Conservation (phyloP, 2,113 vertebrate species). For the Cinclus mexicanus region DNA sequence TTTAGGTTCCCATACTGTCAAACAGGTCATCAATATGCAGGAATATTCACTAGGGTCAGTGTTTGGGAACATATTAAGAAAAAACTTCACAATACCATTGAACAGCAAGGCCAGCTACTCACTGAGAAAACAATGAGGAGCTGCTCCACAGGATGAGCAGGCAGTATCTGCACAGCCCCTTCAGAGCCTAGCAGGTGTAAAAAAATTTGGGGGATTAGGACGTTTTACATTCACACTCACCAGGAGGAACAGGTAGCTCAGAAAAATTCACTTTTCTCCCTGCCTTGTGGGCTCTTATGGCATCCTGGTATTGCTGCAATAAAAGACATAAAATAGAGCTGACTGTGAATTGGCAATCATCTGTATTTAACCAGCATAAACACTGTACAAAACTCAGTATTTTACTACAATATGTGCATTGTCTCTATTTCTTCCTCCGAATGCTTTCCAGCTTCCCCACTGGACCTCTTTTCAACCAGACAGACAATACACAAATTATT, state of each 20-base stretch:
- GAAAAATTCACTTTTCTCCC: constrained; percentile 87
- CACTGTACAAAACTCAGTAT: background rate
- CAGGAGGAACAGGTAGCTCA: constrained; percentile 91
- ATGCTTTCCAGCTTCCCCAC: background rate
- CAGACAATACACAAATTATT: background rate
- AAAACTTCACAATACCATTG: background rate
- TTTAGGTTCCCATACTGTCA: background rate
- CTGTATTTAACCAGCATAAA: background rate
- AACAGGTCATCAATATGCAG: background rate
- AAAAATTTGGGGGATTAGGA: background rate
- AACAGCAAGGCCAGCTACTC: background rate
- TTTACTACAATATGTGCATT: background rate
- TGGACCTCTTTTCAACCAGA: background rate
- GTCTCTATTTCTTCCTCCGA: background rate
- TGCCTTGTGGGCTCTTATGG: constrained; percentile 87
- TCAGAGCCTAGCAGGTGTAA: background rate
- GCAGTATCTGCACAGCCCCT: background rate
- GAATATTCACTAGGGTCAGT: background rate
- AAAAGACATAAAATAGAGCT: background rate
- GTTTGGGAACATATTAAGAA: background rate
- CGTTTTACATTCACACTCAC: constrained; percentile 65
- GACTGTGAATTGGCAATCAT: background rate
- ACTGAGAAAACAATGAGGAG: background rate
- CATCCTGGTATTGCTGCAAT: constrained; percentile 93
- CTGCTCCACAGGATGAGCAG: background rate